phyloP scores from a whole-genome alignment of 1,140 invertebrate species.

The Eubasilissa regina region DNA sequence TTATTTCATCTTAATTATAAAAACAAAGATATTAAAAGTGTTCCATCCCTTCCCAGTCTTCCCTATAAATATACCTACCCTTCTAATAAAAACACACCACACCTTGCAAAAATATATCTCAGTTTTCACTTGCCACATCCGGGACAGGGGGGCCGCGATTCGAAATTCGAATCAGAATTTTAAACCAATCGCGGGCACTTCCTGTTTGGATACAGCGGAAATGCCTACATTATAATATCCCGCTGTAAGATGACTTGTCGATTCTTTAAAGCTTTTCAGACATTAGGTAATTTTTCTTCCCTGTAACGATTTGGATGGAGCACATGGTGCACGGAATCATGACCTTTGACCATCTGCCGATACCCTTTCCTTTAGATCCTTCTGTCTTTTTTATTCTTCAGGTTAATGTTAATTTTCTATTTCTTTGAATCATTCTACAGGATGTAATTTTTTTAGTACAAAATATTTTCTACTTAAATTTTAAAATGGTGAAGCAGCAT shows the following conservation, averaged over 20 bases:
- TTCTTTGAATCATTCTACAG: no score
- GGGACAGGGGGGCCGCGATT: conserved; percentile 24
- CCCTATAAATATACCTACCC: not conserved
- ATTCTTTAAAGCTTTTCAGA: conserved; percentile 1
- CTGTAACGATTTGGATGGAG: not conserved
- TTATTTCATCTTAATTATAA: no score
- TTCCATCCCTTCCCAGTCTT: no score
- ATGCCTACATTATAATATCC: conserved; percentile 6
- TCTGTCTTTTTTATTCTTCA: conserved; percentile 1
- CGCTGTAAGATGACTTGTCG: conserved; percentile 25
- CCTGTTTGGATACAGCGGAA: conserved; percentile 29
- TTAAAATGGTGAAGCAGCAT: no score
- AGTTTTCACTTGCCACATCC: conserved; percentile 41
- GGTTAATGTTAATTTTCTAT: no score
- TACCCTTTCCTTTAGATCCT: not conserved
- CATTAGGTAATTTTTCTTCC: conserved; percentile 11
- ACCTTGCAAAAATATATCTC: conserved; percentile 39
- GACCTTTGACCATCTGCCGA: conserved; percentile 48
- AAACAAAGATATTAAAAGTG: no score
- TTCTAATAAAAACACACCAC: no score
- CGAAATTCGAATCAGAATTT: conserved; percentile 38
- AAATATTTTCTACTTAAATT: no score
- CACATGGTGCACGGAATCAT: conserved; percentile 43
- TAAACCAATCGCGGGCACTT: conserved; percentile 30
- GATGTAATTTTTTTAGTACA: no score